Base-by-base conservation (phyloP, 92 coral and sea anemone species). In the Epizoanthus ramosus region DNA sequence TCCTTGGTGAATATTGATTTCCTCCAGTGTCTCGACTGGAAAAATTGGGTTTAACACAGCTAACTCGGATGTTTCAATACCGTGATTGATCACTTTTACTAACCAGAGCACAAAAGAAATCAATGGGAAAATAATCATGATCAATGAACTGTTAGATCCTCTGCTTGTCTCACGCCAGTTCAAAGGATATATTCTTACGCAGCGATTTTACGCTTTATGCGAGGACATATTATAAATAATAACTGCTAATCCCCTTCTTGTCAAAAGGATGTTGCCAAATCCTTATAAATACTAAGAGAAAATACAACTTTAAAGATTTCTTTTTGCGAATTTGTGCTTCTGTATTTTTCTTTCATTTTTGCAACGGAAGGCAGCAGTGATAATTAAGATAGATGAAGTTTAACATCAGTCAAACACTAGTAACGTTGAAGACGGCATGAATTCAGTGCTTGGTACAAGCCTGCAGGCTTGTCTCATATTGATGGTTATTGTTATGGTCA, bases 41-140 rank as follows among this genome's bases (percentile, higher is more conserved):
- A 54, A 31, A 10, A 19, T 58, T 57, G 28, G 17, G 35, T 57
- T 56, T 33, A 23, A 58, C 53, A 10, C 67, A 77, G 45, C 59
- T 45, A 77, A 25, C 59, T 45, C 50, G 19, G 9, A 61, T 21
- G 82, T 77, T 21, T 61, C 31, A 39, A n/a, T n/a, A 15, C 16
- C 41, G 28, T 61, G 82, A 77, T 77, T 77, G 66, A 77, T 77
- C 19, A 77, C 63, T 33, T 37, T 77, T 77, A 24, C 59, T 53
- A 58, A 8, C 28, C 64, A 58, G 57, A 39, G 37, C 81, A 76
- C 37, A 76, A 76, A 35, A 21, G 81, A 39, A 58, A 68, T 57
- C 81, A 19, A 77, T 61, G 69, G 82, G 57, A 75, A 61, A 60
- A 22, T 17, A 77, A 77, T 77, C 82, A 61, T 60, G 82, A 77